Evolutionary conservation across 2,888 invertebrate species (phyloP), one percentile per base, ranked within the genome.

Genomic region (Entomobrya proxima): DNA sequence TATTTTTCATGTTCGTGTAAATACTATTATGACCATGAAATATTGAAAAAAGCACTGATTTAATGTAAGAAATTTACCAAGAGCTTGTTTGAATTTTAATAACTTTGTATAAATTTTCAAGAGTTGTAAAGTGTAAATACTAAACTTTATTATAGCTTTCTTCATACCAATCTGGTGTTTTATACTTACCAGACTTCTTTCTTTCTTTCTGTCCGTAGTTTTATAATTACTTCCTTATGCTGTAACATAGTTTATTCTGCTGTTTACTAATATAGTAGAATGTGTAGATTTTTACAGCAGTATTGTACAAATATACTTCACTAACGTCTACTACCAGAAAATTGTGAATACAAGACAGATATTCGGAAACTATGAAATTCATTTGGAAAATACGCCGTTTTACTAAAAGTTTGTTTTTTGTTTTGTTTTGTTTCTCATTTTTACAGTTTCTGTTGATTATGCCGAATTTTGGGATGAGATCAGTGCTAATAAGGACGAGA

Each of bases 381-480:
- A 32, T 32, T 1, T 27, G 13, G n/a, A n/a, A 24, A 21, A 58
- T 76, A n/a, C 55, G 78, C 50, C 78, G 61, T 64, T 47, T 78
- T 76, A 84, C 84, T 84, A 85, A 85, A 85, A 72, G 85, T 85
- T 85, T 85, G 67, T 87, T 81, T 80, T 86, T 86, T 84, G 78
- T 79, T 80, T 87, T 84, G 78, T 87, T 87, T 85, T 85, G 75
- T 85, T 86, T 86, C 76, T 69, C 75, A 55, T 76, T 87, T 88
- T 88, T 88, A 84, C 88, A 89, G 89, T 89, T 87, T 89, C 89
- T 86, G 89, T 88, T 87, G 88, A 88, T 86, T 89, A 88, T 86
- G 88, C 88, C 61, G 88, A 89, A 87, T 89, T 88, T 88, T 89
- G 89, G 89, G 89, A 89, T 88, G 89, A 89, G 86, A 88, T 89